phyloP scores from a whole-genome alignment of 1,140 invertebrate genomes.

The Drosophila lowei region DNA sequence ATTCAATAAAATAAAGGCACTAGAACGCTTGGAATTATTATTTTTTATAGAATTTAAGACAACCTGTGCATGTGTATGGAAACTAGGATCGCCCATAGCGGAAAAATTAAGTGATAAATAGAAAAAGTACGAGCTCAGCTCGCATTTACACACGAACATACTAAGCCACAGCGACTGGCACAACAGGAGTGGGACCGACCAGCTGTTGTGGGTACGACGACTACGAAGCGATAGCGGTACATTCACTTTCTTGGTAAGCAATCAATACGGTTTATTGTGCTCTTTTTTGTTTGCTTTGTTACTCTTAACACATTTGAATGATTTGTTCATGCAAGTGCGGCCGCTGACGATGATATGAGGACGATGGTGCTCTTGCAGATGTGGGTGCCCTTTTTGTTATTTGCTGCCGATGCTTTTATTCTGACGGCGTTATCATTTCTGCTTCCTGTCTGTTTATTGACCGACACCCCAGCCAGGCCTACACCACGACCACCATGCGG shows the following conservation, averaged over 20 bases:
- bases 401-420: background rate
- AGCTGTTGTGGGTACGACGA: constrained; percentile 58
- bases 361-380: constrained; percentile 33
- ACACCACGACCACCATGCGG: constrained; percentile 13
- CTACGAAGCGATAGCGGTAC: constrained; percentile 54
- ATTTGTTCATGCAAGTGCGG: constrained; percentile 34
- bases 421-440: too few species aligned
- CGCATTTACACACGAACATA: constrained; percentile 9
- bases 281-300: constrained; percentile 10
- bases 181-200: constrained; percentile 19
- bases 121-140: background rate
- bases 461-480: constrained; percentile 22
- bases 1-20: constrained; percentile 21
- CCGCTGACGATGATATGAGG: background rate
- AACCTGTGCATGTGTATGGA: constrained; percentile 15
- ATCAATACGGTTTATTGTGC: constrained; percentile 44
- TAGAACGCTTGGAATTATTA: background rate
- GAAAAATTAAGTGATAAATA: constrained; percentile 27
- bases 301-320: constrained; percentile 16
- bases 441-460: constrained; percentile 46
- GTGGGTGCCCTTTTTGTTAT: constrained; percentile 13
- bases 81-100: constrained; percentile 17
- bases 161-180: background rate
- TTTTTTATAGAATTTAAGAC: constrained; percentile 1
- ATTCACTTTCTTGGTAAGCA: constrained; percentile 57